phyloP scores from a whole-genome alignment of 2,797 vertebrate genomes.

The Nyctalus aviator region DNA sequence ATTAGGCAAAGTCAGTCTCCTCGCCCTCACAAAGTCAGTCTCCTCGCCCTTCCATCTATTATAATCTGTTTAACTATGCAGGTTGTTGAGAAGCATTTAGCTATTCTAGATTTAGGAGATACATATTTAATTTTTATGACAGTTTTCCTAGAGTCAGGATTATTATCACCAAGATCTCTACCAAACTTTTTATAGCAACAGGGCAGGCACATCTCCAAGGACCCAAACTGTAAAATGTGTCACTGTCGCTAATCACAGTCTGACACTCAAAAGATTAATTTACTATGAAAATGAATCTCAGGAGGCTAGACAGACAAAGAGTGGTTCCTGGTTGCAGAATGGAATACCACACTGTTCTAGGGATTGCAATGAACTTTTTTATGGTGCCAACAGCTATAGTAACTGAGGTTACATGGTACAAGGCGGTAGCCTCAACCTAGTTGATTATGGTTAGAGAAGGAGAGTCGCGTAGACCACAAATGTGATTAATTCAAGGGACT shows the following conservation, averaged over 20 bases:
- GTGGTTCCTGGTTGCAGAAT: conserved; percentile 82
- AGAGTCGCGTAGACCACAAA: neutral
- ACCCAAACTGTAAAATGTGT: conserved; percentile 74
- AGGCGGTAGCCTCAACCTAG: neutral
- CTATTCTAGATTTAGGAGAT: neutral
- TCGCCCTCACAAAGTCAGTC: neutral
- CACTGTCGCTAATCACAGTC: conserved; percentile 79
- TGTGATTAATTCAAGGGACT: neutral
- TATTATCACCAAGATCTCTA: conserved; percentile 68
- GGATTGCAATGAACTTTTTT: conserved; percentile 82
- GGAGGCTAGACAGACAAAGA: conserved; percentile 74
- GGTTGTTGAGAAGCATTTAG: neutral
- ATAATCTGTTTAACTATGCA: neutral
- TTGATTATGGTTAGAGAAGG: neutral
- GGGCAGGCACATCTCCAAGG: conserved; percentile 44
- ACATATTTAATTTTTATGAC: conserved; percentile 26
- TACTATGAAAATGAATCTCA: conserved; percentile 83
- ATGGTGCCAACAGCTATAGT: conserved; percentile 19
- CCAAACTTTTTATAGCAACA: conserved; percentile 68
- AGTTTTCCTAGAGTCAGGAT: conserved; percentile 77
- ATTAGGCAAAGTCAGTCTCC: neutral
- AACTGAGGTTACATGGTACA: neutral
- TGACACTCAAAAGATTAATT: conserved; percentile 85
- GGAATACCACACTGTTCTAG: conserved; percentile 84
- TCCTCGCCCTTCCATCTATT: neutral